Conservation (phyloP, 1,140 invertebrate genomes). For the Mesaphorura yosii region DNA sequence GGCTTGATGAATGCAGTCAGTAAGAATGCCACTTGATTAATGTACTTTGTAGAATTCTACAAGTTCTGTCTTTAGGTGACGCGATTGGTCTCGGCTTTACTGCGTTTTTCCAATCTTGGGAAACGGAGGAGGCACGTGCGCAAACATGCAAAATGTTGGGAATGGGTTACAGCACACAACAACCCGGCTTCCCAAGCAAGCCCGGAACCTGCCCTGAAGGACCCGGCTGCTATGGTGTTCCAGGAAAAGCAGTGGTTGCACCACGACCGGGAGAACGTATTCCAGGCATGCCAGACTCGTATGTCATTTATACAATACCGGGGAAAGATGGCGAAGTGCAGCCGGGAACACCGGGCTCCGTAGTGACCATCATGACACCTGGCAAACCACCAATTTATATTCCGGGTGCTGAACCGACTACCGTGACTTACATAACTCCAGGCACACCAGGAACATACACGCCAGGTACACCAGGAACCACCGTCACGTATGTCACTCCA, state of each 20-base stretch:
- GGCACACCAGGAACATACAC: too few relatives aligned
- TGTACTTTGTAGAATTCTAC: neutral
- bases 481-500: too few relatives aligned
- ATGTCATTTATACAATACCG: neutral
- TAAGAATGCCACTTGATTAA: neutral
- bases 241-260: neutral
- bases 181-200: neutral
- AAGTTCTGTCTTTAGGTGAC: too few relatives aligned
- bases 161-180: neutral
- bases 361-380: neutral
- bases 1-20: neutral
- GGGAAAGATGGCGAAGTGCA: neutral
- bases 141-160: neutral
- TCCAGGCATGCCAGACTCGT: neutral
- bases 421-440: too few relatives aligned
- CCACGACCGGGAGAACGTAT: neutral
- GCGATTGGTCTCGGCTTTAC: neutral
- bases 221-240: neutral
- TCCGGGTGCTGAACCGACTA: too few relatives aligned
- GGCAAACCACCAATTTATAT: too few relatives aligned
- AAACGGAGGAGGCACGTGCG: neutral
- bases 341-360: neutral
- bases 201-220: neutral
- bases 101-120: neutral
- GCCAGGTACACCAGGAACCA: too few relatives aligned